These are phyloP conservation scores for Onychostruthus taczanowskii DNA, from an alignment of 2,113 vertebrate genomes.

Conservation along the genomic window DNA sequence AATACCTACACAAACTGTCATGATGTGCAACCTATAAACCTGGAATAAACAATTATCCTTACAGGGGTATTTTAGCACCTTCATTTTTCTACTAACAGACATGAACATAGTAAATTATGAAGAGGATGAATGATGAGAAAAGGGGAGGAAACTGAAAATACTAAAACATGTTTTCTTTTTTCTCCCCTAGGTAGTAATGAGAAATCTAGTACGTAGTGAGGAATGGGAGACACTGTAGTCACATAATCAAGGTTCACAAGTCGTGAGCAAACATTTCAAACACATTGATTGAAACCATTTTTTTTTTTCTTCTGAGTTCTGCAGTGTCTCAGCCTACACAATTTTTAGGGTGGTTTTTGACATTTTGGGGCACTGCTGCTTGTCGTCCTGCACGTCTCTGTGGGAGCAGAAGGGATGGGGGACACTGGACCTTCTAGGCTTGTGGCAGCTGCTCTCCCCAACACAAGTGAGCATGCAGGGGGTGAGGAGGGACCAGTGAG, in stretches of 20 bases:
- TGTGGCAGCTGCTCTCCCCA: background rate
- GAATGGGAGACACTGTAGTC: background rate
- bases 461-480: rapidly evolving
- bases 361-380: background rate
- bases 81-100: slow-evolving; percentile 6
- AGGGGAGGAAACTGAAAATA: background rate
- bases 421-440: rapidly evolving
- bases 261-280: background rate
- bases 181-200: background rate
- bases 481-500: rapidly evolving
- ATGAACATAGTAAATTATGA: background rate
- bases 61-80: background rate
- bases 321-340: background rate
- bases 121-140: background rate
- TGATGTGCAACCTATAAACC: background rate
- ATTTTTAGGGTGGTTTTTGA: background rate
- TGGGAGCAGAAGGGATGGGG: background rate
- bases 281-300: background rate
- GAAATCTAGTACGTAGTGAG: background rate
- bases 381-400: rapidly evolving
- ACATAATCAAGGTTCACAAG: background rate
- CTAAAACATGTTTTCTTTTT: background rate
- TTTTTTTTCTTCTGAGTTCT: background rate
- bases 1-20: slow-evolving; percentile 30
- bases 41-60: slow-evolving; percentile 34